Base-by-base conservation (phyloP, 2,888 invertebrate genomes). In the Ichneumoninae sp. region DNA sequence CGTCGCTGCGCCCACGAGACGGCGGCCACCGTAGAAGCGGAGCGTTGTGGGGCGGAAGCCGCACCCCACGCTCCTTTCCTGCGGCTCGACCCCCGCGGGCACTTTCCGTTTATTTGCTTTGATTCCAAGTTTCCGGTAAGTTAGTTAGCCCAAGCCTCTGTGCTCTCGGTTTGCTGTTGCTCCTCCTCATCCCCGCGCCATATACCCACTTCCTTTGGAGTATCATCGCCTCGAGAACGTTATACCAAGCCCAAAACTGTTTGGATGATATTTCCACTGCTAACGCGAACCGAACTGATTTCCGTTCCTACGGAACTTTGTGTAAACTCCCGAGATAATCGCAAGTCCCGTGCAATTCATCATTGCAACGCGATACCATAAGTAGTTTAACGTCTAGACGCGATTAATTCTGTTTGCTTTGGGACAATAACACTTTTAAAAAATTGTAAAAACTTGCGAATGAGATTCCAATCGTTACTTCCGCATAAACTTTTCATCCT, bases 71-170 rank as follows among this genome's bases (percentile, higher is more conserved):
- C 22, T 54, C 52, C 65, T 77, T 63, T 52, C 60, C 60, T 40
- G 33, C 80, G 19, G 88, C 86, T 88, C 91, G 92, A 91, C 91
- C 92, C 75, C 92, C 89, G 90, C 91, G 90, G 92, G 91, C 91
- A 92, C 89, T 92, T 92, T 90, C 89, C 87, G 89, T 89, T 90
- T 92, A 92, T 93, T 93, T 93, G 91, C 93, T 93, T 93, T 93
- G 93, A 93, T 93, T 93, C 88, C 92, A 93, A 92, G 93, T 93
- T 91, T 91, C 91, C 90, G 89, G 88, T 91, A 93, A 93, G 93
- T 93, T 92, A 92, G 92, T 92, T 93, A 93, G 88, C 88, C 79
- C 76, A 80, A 88, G 80, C 81, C 82, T 68, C 85, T 83, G 84
- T 88, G 71, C 84, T 86, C 71, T 54, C 81, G 76, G 60, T 76